Evolutionary conservation across 1,140 invertebrate species (phyloP), one percentile per base, ranked within the genome.

Genomic region (Saccostrea echinata): DNA sequence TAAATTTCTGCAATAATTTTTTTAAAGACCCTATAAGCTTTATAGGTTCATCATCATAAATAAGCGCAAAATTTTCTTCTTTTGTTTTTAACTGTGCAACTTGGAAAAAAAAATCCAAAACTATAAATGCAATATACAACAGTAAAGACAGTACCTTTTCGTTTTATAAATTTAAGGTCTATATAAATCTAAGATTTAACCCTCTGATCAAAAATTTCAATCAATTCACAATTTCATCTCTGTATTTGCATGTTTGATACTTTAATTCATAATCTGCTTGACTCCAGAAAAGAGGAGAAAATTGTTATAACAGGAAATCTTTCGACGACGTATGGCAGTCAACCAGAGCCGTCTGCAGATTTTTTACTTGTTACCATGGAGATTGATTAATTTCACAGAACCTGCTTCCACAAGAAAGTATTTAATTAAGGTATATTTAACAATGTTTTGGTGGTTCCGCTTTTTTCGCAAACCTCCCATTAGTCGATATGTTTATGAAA

Each of bases 381-480:
- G 30, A 76, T 76, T 76, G 68, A 76, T 76, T 76, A 76, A 76
- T 76, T 76, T 76, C 30, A 76, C 68, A 76, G 68, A 76, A 76
- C 24, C 68, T 18, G 68, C 68, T 76, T 76, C 68, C 68, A 76
- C 27, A 24, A 76, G 68, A 33, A 76, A 76, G 68, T 76, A 76
- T 76, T 76, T 76, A 76, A 76, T 76, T 76, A 76, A 76, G 68
- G 68, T 76, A 76, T 76, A 76, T 76, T 76, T 76, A 76, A 76
- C 68, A 76, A 76, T 76, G 68, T 76, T 76, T 76, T 76, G 68
- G 68, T 76, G 68, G 68, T 76, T 76, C 68, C 68, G 68, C 68
- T 76, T 76, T 76, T 76, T 76, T 76, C 68, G 68, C 27, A 76
- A 76, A 76, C 68, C 68, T 33, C 30, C 68, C 68, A 76, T 76